Conservation (phyloP, 2,113 vertebrate genomes). For the Chelonoidis abingdonii region DNA sequence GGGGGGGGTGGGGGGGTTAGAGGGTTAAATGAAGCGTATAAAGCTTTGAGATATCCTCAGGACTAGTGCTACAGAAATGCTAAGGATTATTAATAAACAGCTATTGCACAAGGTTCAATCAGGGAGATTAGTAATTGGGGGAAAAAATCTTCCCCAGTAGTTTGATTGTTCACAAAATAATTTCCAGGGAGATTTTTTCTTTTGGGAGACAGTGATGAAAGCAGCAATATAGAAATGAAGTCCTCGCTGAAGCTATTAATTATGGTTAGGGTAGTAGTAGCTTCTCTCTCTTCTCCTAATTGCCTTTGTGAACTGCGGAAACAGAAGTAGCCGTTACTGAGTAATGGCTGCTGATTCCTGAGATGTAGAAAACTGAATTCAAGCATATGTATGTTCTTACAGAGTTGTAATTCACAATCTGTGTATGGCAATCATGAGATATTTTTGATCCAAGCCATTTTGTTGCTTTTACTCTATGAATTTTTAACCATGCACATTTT, state of each 20-base stretch:
- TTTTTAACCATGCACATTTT: conserved; percentile 7
- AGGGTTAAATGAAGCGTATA: neutral
- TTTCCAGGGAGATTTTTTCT: neutral
- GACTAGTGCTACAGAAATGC: neutral
- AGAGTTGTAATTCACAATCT: conserved; percentile 8
- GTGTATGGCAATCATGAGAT: neutral
- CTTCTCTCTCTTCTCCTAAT: neutral
- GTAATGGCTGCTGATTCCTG: neutral
- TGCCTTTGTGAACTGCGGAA: neutral
- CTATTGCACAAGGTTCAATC: neutral
- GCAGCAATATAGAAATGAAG: neutral
- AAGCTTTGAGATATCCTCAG: neutral
- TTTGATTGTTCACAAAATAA: neutral
- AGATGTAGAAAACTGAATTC: neutral
- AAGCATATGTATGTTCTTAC: neutral
- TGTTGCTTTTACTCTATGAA: neutral
- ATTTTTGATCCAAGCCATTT: neutral
- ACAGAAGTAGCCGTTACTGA: neutral
- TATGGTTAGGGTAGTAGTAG: neutral
- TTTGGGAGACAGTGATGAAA: conserved; percentile 7
- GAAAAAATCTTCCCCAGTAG: neutral
- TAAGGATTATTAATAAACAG: neutral
- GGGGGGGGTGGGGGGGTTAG: neutral
- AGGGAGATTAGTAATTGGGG: neutral
- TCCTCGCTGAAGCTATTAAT: neutral